Conservation (phyloP, 2,797 vertebrate species). For the Phrynocephalus vlangalii region DNA sequence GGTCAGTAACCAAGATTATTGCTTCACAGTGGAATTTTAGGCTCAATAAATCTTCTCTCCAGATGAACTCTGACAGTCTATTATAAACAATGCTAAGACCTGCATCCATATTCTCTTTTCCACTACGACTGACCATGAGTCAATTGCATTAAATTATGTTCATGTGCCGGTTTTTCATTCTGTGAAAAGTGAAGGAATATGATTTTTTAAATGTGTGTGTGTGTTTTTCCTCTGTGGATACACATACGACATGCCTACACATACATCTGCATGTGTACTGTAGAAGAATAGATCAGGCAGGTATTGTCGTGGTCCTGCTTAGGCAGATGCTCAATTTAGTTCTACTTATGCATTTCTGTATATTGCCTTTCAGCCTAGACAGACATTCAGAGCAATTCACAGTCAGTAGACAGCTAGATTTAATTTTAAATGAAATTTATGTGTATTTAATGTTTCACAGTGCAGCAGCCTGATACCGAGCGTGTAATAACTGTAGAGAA, state of each 20-base stretch:
- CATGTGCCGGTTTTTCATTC: constrained; percentile 26
- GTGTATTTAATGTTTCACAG: too few relatives aligned
- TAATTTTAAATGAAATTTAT: too few relatives aligned
- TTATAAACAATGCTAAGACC: constrained; percentile 47
- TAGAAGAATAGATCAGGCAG: not conserved
- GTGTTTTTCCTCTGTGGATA: not conserved
- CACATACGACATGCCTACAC: not conserved
- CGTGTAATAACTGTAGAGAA: too few relatives aligned
- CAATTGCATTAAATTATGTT: constrained; percentile 38
- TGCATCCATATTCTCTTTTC: constrained; percentile 26
- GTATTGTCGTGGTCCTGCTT: not conserved
- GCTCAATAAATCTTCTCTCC: constrained; percentile 17
- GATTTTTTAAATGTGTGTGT: not conserved
- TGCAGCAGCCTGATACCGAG: too few relatives aligned
- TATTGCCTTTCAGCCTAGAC: not conserved
- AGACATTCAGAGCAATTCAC: not conserved
- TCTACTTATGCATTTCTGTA: not conserved
- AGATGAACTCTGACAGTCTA: constrained; percentile 43
- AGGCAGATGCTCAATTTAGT: not conserved
- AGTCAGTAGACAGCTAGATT: not conserved
- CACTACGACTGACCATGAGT: constrained; percentile 12
- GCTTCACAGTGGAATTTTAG: constrained; percentile 17
- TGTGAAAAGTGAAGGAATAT: constrained; percentile 12
- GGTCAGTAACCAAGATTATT: constrained; percentile 41
- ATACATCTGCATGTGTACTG: not conserved